Evolutionary conservation across 2,113 vertebrate genomes (phyloP).

Genomic region (Donacobius atricapilla): DNA sequence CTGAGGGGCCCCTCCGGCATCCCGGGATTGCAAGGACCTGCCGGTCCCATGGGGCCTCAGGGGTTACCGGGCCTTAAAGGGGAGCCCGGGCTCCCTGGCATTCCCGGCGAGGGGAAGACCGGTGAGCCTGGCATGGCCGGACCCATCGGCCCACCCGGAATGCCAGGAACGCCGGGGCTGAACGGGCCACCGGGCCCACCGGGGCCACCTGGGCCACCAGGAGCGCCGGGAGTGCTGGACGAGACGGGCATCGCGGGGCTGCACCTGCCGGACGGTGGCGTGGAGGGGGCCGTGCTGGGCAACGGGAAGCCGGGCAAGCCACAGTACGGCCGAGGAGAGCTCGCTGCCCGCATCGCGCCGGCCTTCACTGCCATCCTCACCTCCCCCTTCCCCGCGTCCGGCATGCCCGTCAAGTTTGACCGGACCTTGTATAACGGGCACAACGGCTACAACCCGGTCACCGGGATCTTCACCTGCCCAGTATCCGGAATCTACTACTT

Average conservation of each 20-base stretch:
- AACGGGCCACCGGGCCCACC: constrained; percentile 80
- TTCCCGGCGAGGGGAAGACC: constrained; percentile 80
- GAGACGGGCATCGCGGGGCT: constrained; percentile 84
- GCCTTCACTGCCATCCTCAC: constrained; percentile 96
- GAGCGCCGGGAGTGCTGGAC: constrained; percentile 72
- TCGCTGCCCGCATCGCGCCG: constrained; percentile 82
- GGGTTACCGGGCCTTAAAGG: constrained; percentile 89
- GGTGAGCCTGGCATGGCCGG: constrained; percentile 85
- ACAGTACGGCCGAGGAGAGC: constrained; percentile 80
- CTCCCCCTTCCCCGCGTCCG: constrained; percentile 92
- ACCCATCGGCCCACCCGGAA: constrained; percentile 87
- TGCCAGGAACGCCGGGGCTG: constrained; percentile 83
- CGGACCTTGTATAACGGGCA: constrained; percentile 96
- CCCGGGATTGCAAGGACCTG: constrained; percentile 89
- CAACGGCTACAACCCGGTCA: constrained; percentile 90
- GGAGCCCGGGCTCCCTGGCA: constrained; percentile 84
- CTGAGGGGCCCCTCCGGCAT: constrained; percentile 90
- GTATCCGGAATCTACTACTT: constrained; percentile 96
- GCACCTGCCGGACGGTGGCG: constrained; percentile 77
- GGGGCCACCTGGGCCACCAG: constrained; percentile 82
- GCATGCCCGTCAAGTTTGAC: constrained; percentile 95
- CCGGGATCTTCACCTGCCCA: constrained; percentile 93
- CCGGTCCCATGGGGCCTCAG: constrained; percentile 94
- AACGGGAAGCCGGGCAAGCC: constrained; percentile 81
- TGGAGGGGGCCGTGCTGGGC: constrained; percentile 86